Percentiles rank a stretch among this genome's conserved stretches.
Conservation (phyloP, 1,140 invertebrate genomes). For the Drosophila erecta region DNA sequence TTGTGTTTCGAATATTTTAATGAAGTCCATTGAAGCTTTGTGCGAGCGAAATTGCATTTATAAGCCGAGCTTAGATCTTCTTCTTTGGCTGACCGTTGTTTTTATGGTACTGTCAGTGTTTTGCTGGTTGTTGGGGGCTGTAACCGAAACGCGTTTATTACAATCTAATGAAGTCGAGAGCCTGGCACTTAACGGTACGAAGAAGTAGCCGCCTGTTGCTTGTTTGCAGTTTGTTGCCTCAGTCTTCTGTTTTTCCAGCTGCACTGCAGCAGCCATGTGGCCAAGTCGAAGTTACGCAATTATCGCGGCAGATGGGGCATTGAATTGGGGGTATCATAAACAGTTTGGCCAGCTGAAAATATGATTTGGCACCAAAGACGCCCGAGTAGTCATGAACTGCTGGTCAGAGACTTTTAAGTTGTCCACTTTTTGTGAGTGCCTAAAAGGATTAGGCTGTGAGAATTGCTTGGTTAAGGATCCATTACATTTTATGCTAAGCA, state of each 20-base stretch:
- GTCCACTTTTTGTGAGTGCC: conserved; percentile 10
- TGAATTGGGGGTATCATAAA: conserved; percentile 46
- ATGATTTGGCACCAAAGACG: conserved; percentile 11
- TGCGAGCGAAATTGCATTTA: conserved; percentile 82
- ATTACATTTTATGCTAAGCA: background rate
- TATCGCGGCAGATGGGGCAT: conserved; percentile 43
- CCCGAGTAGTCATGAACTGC: conserved; percentile 32
- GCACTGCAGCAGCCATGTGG: conserved; percentile 6
- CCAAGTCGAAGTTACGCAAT: conserved; percentile 51
- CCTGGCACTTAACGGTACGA: conserved; percentile 78
- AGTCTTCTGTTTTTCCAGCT: conserved; percentile 18
- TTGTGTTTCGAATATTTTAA: conserved; percentile 82
- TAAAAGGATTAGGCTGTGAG: conserved; percentile 5
- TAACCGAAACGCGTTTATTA: conserved; percentile 77
- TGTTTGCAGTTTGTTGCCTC: conserved; percentile 34
- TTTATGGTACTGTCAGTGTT: conserved; percentile 79
- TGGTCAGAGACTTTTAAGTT: background rate
- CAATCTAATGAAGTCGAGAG: conserved; percentile 82
- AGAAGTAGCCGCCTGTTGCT: conserved; percentile 46
- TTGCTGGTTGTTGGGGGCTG: conserved; percentile 60
- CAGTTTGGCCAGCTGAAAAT: conserved; percentile 29
- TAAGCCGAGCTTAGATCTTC: conserved; percentile 74
- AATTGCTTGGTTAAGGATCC: background rate
- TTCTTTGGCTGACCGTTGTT: conserved; percentile 42
- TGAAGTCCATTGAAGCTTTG: conserved; percentile 81